phyloP scores from a whole-genome alignment of 1,140 invertebrate species.

The Eufriesea mexicana region DNA sequence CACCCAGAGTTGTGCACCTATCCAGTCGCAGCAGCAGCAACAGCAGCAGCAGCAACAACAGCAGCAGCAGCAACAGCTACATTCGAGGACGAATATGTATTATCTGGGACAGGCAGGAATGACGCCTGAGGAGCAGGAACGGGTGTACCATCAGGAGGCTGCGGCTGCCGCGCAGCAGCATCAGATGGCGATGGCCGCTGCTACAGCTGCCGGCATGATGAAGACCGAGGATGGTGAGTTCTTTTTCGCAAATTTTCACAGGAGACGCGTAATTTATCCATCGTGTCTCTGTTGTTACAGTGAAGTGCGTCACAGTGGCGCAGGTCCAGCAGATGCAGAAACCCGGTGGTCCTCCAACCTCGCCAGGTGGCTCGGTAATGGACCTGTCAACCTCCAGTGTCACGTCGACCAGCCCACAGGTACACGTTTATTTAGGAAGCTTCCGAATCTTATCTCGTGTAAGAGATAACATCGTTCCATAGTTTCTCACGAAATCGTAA shows the following conservation, averaged over 20 bases:
- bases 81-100: slow-evolving; percentile 83
- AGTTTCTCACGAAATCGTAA: not conserved
- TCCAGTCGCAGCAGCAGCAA: slow-evolving; percentile 84
- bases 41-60: slow-evolving; percentile 84
- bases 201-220: slow-evolving; percentile 83
- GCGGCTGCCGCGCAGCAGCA: slow-evolving; percentile 83
- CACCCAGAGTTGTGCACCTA: slow-evolving; percentile 82
- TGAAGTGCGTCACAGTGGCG: slow-evolving; percentile 91
- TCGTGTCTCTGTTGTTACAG: slow-evolving; percentile 83
- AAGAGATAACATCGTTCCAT: not conserved
- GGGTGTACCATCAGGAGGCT: slow-evolving; percentile 85
- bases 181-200: slow-evolving; percentile 84
- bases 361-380: slow-evolving; percentile 90
- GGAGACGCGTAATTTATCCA: not conserved
- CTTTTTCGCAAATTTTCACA: too few relatives aligned
- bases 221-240: slow-evolving; percentile 85
- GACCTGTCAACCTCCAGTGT: slow-evolving; percentile 93
- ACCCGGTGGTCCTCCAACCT: slow-evolving; percentile 85
- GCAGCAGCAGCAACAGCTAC: slow-evolving; percentile 83
- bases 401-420: slow-evolving; percentile 91
- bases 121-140: slow-evolving; percentile 83
- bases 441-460: too few relatives aligned
- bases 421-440: slow-evolving; percentile 70
- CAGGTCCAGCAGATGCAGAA: slow-evolving; percentile 85
- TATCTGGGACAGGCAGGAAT: slow-evolving; percentile 82